phyloP scores from a whole-genome alignment of 1,140 invertebrate genomes.

The Microvelia longipes region DNA sequence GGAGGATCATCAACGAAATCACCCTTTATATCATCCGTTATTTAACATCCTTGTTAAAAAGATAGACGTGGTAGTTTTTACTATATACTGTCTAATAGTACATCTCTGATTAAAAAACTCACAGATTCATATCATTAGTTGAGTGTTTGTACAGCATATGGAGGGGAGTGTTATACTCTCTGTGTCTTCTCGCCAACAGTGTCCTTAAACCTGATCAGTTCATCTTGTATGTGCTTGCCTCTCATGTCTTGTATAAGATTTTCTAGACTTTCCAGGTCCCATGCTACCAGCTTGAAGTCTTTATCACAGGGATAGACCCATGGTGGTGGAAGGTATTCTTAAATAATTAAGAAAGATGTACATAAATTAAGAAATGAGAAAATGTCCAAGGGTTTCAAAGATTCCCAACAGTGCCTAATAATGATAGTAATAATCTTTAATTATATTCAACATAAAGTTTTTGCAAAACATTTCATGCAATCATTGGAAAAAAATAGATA shows the following conservation, averaged over 20 bases:
- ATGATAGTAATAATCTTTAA: no score
- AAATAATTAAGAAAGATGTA: conserved; percentile 2
- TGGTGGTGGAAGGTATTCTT: not conserved
- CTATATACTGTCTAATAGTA: no score
- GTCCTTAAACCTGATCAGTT: not conserved
- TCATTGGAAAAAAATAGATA: no score
- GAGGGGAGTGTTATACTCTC: not conserved
- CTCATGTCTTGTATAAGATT: not conserved
- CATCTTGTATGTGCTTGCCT: not conserved
- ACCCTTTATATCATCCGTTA: no score
- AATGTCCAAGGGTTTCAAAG: no score
- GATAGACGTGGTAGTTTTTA: no score
- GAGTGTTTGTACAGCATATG: not conserved
- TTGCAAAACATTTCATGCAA: no score
- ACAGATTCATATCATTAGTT: not conserved
- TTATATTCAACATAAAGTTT: no score
- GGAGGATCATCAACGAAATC: no score
- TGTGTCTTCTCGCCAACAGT: not conserved
- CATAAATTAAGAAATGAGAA: not conserved
- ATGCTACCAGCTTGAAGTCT: conserved; percentile 6
- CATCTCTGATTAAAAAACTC: not conserved
- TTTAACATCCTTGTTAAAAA: no score
- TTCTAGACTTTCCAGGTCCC: conserved; percentile 3
- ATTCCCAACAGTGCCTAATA: no score
- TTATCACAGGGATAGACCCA: conserved; percentile 1